Evolutionary conservation across 2,797 vertebrate species (phyloP).

Genomic region (Falco naumanni): DNA sequence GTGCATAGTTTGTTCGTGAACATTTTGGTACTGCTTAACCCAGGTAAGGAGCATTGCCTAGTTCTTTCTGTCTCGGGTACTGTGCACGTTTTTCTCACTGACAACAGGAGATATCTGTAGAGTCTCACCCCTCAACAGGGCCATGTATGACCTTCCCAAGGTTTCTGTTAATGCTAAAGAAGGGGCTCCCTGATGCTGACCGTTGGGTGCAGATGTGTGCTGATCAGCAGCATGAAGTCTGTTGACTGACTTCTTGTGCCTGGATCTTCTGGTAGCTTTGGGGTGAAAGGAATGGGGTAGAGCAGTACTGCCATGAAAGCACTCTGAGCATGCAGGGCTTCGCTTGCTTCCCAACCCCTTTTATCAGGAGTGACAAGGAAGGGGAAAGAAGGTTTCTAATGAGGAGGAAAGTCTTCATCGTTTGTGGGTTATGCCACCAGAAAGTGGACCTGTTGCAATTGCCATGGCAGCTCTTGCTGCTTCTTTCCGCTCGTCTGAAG

Average conservation of each 20-base stretch:
- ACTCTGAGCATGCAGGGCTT: background rate
- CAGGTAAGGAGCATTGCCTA: background rate
- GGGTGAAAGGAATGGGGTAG: background rate
- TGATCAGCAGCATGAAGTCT: background rate
- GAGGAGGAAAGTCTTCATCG: background rate
- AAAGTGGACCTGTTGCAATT: background rate
- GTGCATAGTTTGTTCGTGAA: background rate
- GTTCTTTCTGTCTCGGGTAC: background rate
- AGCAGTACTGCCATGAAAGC: background rate
- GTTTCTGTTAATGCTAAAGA: background rate
- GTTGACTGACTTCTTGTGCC: background rate
- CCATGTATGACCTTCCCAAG: background rate
- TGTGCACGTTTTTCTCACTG: background rate
- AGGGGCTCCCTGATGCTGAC: background rate
- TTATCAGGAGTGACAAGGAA: background rate
- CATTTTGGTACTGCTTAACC: background rate
- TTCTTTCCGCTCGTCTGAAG: conserved; percentile 3
- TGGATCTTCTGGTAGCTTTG: background rate
- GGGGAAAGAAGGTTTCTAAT: background rate
- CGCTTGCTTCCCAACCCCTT: background rate
- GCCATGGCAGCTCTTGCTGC: background rate
- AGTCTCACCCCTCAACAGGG: background rate
- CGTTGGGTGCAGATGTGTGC: background rate
- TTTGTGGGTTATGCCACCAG: background rate
- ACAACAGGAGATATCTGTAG: background rate